Base-by-base conservation (phyloP, 2,113 vertebrate genomes). In the Camelus bactrianus region DNA sequence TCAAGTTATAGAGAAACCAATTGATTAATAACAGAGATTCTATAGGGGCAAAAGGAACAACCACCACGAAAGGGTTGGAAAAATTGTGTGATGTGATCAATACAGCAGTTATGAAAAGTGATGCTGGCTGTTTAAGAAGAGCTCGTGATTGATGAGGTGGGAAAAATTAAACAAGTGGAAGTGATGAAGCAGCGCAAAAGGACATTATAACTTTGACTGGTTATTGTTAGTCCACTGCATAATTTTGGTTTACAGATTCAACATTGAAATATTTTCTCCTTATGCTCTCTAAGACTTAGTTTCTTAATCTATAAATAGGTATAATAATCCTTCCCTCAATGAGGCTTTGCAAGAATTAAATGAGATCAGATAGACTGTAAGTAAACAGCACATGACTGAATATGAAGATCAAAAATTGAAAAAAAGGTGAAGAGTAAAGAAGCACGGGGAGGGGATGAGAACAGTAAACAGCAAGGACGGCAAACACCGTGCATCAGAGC, bases 311-410 rank as follows among this genome's bases (percentile, higher is more conserved):
- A 56, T 93, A 46, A 76, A 35, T 30, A 84, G 17, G 32, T 35
- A 70, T 0, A 70, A 58, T 50, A 56, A 86, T 73, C 6, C 3
- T 70, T 75, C 30, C 65, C 20, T 83, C 9, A 30, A 28, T 56
- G 77, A 72, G 2, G n/a, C 73, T 84, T n/a, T 70, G 6, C 4
- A 87, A 62, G 30, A 81, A 77, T 96, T 96, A 89, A 88, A 62
- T 46, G 48, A 86, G 42, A n/a, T 48, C 56, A 86, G n/a, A 52
- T 56, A 85, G 46, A 46, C 10, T 48, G 19, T n/a, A 58, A 67
- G 1, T 80, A 46, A 64, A 22, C 4, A 24, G 15, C 54, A 35
- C 6, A 58, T 8, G 35, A 58, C 0, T 67, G 76, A 50, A 50
- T 62, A 14, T 52, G 50, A 35, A 94, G 54, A n/a, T 32, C 19